Percentiles rank a stretch among this genome's conserved stretches.
These are phyloP conservation scores for Galerucella pusilla DNA, from an alignment of 2,888 invertebrate species.

Conservation along the genomic window DNA sequence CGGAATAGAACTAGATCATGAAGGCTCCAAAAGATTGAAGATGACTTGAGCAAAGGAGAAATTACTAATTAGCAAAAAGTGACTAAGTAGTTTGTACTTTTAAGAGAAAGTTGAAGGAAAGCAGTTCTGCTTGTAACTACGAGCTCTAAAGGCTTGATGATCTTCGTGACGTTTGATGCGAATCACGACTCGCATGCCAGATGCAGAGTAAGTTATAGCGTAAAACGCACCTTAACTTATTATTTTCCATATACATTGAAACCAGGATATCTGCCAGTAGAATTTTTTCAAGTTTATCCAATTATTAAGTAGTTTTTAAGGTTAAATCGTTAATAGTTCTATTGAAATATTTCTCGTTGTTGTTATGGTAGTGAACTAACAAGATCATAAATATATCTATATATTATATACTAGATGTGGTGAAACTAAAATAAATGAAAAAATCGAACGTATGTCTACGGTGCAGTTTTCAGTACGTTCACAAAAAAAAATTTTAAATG, in stretches of 20 bases:
- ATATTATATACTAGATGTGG: conserved; percentile 43
- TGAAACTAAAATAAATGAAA: conserved; percentile 43
- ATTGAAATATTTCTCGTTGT: conserved; percentile 46
- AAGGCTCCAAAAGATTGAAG: too few species aligned
- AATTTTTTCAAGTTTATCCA: conserved; percentile 13
- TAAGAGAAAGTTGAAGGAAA: too few species aligned
- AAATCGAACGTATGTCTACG: conserved; percentile 46
- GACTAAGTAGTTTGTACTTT: too few species aligned
- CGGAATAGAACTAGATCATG: too few species aligned
- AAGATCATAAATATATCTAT: conserved; percentile 36
- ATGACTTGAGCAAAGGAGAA: too few species aligned
- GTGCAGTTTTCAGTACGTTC: conserved; percentile 53
- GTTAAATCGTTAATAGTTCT: conserved; percentile 29
- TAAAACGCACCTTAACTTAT: too few species aligned
- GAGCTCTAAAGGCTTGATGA: too few species aligned
- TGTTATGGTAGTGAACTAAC: conserved; percentile 44
- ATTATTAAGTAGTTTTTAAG: conserved; percentile 13
- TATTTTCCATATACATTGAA: neutral
- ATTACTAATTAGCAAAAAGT: too few species aligned
- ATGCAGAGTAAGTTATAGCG: too few species aligned
- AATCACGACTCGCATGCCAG: too few species aligned
- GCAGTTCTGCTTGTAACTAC: too few species aligned
- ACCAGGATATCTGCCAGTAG: conserved; percentile 1
- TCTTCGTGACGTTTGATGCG: too few species aligned
- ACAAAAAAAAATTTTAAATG: conserved; percentile 47